These are phyloP conservation scores for Peromyscus leucopus DNA, from an alignment of 2,113 vertebrate species.

Conservation along the genomic window DNA sequence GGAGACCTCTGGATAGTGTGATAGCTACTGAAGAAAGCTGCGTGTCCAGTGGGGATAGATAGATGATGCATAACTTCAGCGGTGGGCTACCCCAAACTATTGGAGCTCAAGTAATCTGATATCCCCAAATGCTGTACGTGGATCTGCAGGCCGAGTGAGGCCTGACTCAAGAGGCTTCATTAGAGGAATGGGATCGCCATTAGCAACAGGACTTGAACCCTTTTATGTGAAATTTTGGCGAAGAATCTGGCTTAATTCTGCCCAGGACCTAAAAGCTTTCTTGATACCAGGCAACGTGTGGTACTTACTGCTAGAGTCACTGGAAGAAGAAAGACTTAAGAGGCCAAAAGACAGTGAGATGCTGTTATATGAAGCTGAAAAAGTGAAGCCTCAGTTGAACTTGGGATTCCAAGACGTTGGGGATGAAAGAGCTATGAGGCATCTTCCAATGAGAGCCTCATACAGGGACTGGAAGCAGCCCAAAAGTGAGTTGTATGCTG, in stretches of 20 bases:
- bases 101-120: neutral
- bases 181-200: neutral
- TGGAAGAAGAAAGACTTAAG: neutral
- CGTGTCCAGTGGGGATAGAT: neutral
- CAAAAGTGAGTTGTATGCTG: neutral
- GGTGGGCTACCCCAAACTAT: neutral
- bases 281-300: neutral
- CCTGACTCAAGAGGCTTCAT: neutral
- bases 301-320: neutral
- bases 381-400: neutral
- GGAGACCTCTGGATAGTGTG: neutral
- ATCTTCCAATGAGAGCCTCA: neutral
- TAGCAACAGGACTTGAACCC: neutral
- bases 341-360: neutral
- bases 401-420: neutral
- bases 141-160: neutral
- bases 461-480: neutral
- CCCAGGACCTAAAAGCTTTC: neutral
- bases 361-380: neutral
- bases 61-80: neutral
- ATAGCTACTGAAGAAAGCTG: neutral
- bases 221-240: neutral
- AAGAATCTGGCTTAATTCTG: neutral
- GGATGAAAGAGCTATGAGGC: neutral
- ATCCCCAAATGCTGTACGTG: neutral